Percentiles rank a stretch among this genome's conserved stretches.
Conservation (phyloP, 1,140 invertebrate species). For the Teleopsis dalmanni region DNA sequence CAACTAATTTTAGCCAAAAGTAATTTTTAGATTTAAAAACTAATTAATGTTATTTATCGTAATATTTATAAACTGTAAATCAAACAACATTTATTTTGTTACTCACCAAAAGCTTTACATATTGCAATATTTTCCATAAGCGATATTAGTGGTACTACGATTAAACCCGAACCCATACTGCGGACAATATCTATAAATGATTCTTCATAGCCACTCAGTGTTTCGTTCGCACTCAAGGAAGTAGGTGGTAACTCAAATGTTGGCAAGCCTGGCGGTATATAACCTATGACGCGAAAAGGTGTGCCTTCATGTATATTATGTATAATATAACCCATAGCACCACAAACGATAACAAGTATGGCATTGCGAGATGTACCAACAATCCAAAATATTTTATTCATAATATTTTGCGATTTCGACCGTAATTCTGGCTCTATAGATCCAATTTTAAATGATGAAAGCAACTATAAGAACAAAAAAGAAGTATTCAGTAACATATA, state of each 20-base stretch:
- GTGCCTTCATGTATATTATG: constrained; percentile 39
- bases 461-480: constrained; percentile 6
- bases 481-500: neutral
- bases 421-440: constrained; percentile 45
- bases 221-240: constrained; percentile 48
- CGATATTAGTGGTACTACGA: constrained; percentile 73
- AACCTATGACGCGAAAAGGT: constrained; percentile 44
- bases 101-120: constrained; percentile 61
- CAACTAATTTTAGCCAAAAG: too few species aligned
- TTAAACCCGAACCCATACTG: constrained; percentile 64
- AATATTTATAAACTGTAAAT: too few species aligned
- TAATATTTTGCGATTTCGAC: constrained; percentile 45
- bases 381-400: constrained; percentile 57
- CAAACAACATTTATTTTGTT: too few species aligned
- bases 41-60: too few species aligned
- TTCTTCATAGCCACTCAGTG: constrained; percentile 17
- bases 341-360: constrained; percentile 62
- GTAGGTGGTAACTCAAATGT: constrained; percentile 57
- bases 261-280: constrained; percentile 64
- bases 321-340: constrained; percentile 53
- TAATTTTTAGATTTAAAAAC: too few species aligned
- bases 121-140: constrained; percentile 77
- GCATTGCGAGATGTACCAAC: constrained; percentile 67
- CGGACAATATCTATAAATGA: constrained; percentile 61
- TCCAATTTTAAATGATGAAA: constrained; percentile 50